Conservation (phyloP, 1,140 invertebrate species). For the Pseudachorutes palmiensis region DNA sequence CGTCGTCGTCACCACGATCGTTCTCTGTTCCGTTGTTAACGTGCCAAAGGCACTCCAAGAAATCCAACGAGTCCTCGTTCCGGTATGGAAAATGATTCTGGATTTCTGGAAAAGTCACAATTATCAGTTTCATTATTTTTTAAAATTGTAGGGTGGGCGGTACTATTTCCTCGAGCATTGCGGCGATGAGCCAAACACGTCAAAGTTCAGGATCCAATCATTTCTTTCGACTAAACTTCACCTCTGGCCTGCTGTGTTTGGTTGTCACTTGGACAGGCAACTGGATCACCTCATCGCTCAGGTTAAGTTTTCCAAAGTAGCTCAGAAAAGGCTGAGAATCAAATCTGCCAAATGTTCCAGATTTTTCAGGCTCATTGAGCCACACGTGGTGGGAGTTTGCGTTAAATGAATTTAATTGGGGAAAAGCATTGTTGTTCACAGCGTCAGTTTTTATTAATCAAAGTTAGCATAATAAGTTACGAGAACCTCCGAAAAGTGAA, state of each 20-base stretch:
- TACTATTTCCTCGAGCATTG: constrained; percentile 40
- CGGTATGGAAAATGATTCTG: constrained; percentile 19
- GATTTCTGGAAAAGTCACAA: not conserved
- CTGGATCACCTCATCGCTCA: not conserved
- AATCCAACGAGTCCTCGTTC: constrained; percentile 40
- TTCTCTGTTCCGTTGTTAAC: constrained; percentile 40
- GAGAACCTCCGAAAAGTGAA: too few relatives aligned
- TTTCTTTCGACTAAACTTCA: constrained; percentile 3
- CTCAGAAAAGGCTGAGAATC: not conserved
- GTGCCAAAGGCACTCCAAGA: constrained; percentile 38
- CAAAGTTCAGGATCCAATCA: not conserved
- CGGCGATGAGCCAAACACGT: not conserved
- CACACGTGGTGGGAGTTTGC: not conserved
- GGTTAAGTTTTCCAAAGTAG: not conserved
- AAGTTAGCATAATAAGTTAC: too few relatives aligned
- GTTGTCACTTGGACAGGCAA: not conserved
- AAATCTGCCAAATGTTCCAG: not conserved
- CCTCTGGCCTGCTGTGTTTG: constrained; percentile 12
- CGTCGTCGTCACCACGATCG: constrained; percentile 40
- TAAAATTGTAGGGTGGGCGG: constrained; percentile 34
- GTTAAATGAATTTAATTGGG: constrained; percentile 6
- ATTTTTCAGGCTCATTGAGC: not conserved
- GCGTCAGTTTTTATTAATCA: too few relatives aligned
- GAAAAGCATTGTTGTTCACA: too few relatives aligned
- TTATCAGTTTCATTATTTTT: not conserved